A percentile compares a stretch with the other conserved stretches of the same genome.
These are phyloP conservation scores for Philonicus albiceps DNA, from an alignment of 2,888 invertebrate species.

Conservation along the genomic window DNA sequence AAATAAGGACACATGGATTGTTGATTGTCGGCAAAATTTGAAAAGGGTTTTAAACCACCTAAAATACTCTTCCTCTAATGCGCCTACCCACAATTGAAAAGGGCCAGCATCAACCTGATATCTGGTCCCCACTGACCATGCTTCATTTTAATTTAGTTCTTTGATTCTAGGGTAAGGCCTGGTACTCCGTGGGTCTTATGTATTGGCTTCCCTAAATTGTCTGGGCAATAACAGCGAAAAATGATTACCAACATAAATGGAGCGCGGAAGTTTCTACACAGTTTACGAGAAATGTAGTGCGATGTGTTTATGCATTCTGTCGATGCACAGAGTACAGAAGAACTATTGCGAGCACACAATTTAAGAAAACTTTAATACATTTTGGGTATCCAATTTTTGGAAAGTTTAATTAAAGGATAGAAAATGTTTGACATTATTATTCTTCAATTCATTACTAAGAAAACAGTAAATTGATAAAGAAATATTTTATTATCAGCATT, in stretches of 20 bases:
- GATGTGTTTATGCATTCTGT: neutral
- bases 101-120: neutral
- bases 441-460: neutral
- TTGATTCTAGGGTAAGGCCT: neutral
- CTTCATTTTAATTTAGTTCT: constrained; percentile 15
- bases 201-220: neutral
- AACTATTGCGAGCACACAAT: neutral
- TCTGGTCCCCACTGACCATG: neutral
- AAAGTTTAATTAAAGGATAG: neutral
- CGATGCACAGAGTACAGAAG: no score
- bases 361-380: neutral
- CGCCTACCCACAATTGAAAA: neutral
- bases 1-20: neutral
- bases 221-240: neutral
- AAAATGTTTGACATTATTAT: neutral
- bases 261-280: neutral
- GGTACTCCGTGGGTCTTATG: neutral
- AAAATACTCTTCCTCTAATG: neutral
- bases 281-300: neutral
- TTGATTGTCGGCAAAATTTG: constrained; percentile 1
- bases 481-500: no score
- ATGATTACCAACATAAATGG: neutral
- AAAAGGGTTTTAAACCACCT: neutral
- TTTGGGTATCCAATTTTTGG: neutral
- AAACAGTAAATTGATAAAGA: no score